Conservation (phyloP, 1,140 invertebrate species). For the Lasioglossum albipes region DNA sequence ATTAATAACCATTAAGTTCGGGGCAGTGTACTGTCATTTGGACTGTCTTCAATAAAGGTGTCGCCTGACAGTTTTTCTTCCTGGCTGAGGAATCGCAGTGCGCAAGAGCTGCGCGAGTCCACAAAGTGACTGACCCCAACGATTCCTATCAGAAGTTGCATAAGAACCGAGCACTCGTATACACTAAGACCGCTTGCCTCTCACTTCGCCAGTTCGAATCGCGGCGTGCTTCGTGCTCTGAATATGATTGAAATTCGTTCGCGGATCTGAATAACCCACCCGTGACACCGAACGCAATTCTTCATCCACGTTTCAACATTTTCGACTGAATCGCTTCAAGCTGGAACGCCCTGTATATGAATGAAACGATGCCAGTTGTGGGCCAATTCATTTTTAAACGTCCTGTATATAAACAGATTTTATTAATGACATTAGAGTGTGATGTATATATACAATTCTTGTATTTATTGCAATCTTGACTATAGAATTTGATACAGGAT, state of each 20-base stretch:
- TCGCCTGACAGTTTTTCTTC: slow-evolving; percentile 38
- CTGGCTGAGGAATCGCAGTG: slow-evolving; percentile 40
- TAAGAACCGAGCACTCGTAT: slow-evolving; percentile 45
- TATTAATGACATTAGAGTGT: too few species aligned
- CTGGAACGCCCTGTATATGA: too few species aligned
- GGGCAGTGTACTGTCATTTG: background rate
- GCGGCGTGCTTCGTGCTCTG: background rate
- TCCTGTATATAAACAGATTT: too few species aligned
- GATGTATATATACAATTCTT: too few species aligned
- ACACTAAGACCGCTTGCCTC: slow-evolving; percentile 49
- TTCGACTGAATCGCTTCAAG: too few species aligned
- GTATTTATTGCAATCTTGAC: too few species aligned
- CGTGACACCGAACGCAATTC: too few species aligned
- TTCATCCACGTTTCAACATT: too few species aligned
- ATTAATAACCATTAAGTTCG: background rate
- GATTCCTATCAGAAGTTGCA: slow-evolving; percentile 56
- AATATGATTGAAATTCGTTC: background rate
- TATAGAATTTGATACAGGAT: too few species aligned
- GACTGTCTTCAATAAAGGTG: background rate
- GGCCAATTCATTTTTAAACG: too few species aligned
- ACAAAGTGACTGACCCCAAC: slow-evolving; percentile 52
- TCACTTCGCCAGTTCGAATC: slow-evolving; percentile 49
- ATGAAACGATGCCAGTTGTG: too few species aligned
- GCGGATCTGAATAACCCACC: too few species aligned
- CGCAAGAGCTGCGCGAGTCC: slow-evolving; percentile 32